A percentile compares a stretch with the other conserved stretches of the same genome.
Conservation (phyloP, 1,140 invertebrate genomes). For the Neodiprion fabricii region DNA sequence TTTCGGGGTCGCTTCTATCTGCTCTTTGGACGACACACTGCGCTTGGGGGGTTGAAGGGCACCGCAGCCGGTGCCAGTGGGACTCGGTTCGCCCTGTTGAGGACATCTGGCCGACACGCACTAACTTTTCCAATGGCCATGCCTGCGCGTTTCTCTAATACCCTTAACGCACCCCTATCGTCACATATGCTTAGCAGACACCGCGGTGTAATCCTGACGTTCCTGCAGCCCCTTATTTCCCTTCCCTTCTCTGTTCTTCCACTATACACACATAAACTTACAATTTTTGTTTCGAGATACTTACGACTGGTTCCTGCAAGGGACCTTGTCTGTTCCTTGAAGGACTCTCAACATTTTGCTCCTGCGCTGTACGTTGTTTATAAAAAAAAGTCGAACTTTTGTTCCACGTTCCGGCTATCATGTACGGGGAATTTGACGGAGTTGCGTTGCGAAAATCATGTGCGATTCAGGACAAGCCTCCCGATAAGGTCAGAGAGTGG, state of each 20-base stretch:
- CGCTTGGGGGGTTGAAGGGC: background rate
- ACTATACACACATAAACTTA: background rate
- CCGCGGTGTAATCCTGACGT: constrained; percentile 31
- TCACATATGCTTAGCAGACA: constrained; percentile 55
- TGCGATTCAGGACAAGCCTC: too few species aligned
- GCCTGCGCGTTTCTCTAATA: constrained; percentile 30
- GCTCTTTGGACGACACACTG: background rate
- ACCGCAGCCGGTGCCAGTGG: constrained; percentile 37
- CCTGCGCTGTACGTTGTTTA: too few species aligned
- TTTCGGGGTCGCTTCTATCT: background rate
- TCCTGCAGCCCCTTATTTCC: background rate
- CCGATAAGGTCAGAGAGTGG: too few species aligned
- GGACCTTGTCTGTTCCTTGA: too few species aligned
- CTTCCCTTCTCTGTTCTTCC: background rate
- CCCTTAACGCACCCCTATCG: constrained; percentile 45
- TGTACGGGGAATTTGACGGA: too few species aligned
- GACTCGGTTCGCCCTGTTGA: constrained; percentile 46
- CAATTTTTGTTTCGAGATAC: too few species aligned
- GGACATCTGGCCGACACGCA: constrained; percentile 50
- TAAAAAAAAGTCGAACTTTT: too few species aligned
- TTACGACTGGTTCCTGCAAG: too few species aligned
- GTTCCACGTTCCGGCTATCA: too few species aligned
- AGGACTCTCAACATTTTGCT: too few species aligned
- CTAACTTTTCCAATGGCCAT: constrained; percentile 26
- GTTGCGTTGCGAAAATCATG: too few species aligned